phyloP scores from a whole-genome alignment of 1,140 invertebrate species.

The Zeugodacus cucurbitae region DNA sequence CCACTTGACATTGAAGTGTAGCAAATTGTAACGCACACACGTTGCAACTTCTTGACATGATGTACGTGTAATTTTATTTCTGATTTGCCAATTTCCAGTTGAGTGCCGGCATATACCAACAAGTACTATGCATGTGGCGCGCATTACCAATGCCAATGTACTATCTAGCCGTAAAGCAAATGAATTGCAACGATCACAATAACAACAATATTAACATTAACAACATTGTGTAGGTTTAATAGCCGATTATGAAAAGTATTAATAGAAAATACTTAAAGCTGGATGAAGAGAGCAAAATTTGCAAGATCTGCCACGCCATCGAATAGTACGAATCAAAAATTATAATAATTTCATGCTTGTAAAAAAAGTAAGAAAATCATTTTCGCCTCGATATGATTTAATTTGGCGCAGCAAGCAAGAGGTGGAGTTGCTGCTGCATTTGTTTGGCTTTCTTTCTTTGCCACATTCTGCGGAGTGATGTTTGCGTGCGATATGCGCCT shows the following conservation, averaged over 20 bases:
- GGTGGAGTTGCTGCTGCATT: not conserved
- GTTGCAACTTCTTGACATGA: not conserved
- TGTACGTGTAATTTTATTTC: not conserved
- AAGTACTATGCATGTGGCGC: not conserved
- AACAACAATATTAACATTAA: not conserved
- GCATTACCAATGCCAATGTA: not conserved
- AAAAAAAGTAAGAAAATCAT: not conserved
- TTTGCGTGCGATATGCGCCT: slow-evolving; percentile 33
- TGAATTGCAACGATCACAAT: not conserved
- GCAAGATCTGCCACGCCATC: not conserved
- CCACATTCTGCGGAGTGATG: not conserved
- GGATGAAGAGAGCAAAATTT: not conserved
- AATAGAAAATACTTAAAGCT: not conserved
- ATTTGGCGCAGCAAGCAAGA: slow-evolving; percentile 8
- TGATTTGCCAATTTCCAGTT: not conserved
- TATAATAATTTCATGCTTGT: not conserved
- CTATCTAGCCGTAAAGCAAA: not conserved
- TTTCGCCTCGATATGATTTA: not conserved
- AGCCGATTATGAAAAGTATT: not conserved
- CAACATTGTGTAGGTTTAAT: not conserved
- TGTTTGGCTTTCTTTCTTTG: not conserved
- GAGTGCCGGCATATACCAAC: not conserved
- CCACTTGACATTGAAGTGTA: not conserved
- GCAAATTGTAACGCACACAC: not conserved
- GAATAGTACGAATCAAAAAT: not conserved